Conservation (phyloP, 1,140 invertebrate species). For the Bathynomus jamesi region DNA sequence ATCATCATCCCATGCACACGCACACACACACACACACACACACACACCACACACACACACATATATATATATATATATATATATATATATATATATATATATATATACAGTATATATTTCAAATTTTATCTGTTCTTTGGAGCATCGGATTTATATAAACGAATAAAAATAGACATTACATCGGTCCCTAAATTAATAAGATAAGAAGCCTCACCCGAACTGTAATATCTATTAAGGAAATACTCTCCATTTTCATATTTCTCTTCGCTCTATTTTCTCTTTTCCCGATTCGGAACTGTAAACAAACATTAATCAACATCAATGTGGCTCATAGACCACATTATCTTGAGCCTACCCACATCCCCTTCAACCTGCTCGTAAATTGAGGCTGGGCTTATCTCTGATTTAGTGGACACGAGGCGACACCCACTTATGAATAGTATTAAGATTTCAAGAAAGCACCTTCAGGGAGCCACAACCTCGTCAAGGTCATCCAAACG, state of each 20-base stretch:
- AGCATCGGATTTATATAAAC: too few species aligned
- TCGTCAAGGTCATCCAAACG: not conserved
- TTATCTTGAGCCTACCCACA: not conserved
- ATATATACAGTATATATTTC: too few species aligned
- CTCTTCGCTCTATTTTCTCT: not conserved
- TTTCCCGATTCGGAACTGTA: not conserved
- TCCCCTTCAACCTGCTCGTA: not conserved
- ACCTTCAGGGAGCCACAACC: not conserved
- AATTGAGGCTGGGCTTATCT: not conserved
- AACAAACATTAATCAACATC: not conserved
- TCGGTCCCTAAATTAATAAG: too few species aligned
- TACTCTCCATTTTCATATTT: not conserved
- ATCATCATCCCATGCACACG: too few species aligned
- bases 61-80: too few species aligned
- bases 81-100: too few species aligned
- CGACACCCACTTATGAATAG: slow-evolving; percentile 1
- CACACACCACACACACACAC: too few species aligned
- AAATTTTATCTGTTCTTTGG: too few species aligned
- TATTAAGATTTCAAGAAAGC: not conserved
- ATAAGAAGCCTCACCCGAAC: too few species aligned
- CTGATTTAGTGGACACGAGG: not conserved
- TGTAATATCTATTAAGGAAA: not conserved
- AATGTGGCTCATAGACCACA: not conserved
- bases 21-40: too few species aligned
- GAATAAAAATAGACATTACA: too few species aligned